Evolutionary conservation across 2,888 invertebrate genomes (phyloP).

Genomic region (Drosophila borealis): DNA sequence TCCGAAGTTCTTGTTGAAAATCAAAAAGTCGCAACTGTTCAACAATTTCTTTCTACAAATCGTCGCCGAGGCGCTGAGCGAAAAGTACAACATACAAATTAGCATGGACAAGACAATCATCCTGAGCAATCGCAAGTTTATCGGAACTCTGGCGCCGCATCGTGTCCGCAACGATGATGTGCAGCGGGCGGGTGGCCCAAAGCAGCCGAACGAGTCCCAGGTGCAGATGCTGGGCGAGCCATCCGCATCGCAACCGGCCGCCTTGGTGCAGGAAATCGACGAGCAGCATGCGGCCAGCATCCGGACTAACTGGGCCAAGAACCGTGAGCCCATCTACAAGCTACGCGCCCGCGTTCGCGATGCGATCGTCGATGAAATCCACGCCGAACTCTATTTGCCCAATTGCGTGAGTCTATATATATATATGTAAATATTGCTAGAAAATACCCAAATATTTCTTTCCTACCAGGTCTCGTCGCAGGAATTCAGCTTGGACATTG

Average conservation of each 20-base stretch:
- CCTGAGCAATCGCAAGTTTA: conserved; percentile 90
- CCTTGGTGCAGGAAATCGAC: conserved; percentile 88
- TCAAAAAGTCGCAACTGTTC: conserved; percentile 89
- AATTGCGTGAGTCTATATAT: conserved; percentile 80
- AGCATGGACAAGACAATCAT: conserved; percentile 88
- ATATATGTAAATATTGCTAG: background rate
- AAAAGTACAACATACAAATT: conserved; percentile 91
- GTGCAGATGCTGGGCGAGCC: background rate
- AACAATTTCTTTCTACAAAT: conserved; percentile 92
- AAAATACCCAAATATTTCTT: too few relatives aligned
- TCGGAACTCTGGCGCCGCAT: conserved; percentile 91
- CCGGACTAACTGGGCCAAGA: conserved; percentile 59
- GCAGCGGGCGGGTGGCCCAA: conserved; percentile 79
- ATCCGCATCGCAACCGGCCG: conserved; percentile 4
- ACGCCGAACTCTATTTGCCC: conserved; percentile 84
- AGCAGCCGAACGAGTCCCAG: background rate
- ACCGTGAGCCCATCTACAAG: conserved; percentile 86
- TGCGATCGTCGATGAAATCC: conserved; percentile 77
- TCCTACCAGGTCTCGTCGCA: conserved; percentile 86
- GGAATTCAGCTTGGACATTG: conserved; percentile 89
- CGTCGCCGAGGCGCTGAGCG: conserved; percentile 91
- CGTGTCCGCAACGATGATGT: conserved; percentile 90
- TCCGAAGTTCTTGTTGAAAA: conserved; percentile 91
- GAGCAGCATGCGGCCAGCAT: conserved; percentile 59
- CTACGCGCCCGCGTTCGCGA: conserved; percentile 87